Conservation (phyloP, 1,140 invertebrate species). For the Triops longicaudatus region DNA sequence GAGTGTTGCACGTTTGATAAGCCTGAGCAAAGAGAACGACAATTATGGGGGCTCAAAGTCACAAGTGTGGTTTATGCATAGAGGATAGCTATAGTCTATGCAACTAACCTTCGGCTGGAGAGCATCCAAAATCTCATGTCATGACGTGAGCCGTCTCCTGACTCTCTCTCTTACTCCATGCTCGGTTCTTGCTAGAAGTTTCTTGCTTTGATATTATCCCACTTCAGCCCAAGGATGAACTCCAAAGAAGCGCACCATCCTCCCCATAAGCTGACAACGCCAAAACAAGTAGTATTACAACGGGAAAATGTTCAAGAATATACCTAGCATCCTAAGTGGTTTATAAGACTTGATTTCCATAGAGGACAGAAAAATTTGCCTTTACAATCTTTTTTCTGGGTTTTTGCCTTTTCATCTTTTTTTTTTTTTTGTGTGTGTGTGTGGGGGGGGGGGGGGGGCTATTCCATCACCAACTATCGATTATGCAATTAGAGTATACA, state of each 20-base stretch:
- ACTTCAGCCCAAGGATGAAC: not conserved
- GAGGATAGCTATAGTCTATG: not conserved
- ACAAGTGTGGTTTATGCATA: slow-evolving; percentile 8
- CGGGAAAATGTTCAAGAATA: not conserved
- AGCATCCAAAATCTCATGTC: not conserved
- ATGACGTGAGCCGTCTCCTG: slow-evolving; percentile 1
- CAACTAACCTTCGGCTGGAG: not conserved
- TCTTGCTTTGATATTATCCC: not conserved
- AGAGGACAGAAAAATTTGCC: not conserved
- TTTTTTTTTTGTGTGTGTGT: too few species aligned
- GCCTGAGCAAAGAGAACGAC: not conserved
- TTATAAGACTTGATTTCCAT: not conserved
- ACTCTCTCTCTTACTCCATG: not conserved
- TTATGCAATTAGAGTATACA: not conserved
- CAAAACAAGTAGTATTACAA: not conserved
- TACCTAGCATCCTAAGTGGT: not conserved
- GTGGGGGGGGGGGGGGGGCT: too few species aligned
- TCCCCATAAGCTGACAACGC: not conserved
- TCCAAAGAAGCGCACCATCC: not conserved
- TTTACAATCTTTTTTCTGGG: too few species aligned
- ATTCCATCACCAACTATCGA: not conserved
- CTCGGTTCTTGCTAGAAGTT: not conserved
- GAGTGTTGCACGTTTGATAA: not conserved
- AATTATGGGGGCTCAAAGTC: not conserved
- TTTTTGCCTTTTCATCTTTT: too few species aligned